Evolutionary conservation across 2,888 invertebrate genomes (phyloP), one percentile per base, ranked within the genome.

Genomic region (Ypsolopha scabrella): DNA sequence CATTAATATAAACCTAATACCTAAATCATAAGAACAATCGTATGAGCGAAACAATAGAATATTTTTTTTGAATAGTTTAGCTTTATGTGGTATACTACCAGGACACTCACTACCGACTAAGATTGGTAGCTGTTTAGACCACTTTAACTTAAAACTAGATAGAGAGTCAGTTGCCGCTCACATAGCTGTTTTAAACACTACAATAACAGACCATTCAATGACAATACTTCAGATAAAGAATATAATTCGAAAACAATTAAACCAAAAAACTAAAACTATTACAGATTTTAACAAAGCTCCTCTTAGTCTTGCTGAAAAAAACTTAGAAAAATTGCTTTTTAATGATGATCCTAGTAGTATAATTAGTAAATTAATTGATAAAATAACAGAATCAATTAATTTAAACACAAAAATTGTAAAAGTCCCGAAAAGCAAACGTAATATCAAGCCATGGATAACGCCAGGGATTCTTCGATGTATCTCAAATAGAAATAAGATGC

Each of bases 21-120:
- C 39, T 13, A 41, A 33, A 7, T 8, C 10, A 10, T 41, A 1
- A 11, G 41, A 50, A 11, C 10, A 41, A 41, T 8, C 33, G 3
- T 9, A 35, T 13, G 50, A 50, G 8, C 24, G 41, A 10, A 33
- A 10, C 9, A 50, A 50, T 35, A 41, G 41, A n/a, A 8, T 11
- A 10, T 24, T 9, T n/a, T 50, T 41, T 36, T 35, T 50, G 45
- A 50, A 51, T 11, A 49, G 48, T 35, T 9, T 49, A 6, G 36
- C 53, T 24, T 13, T 34, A 6, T 33, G 51, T 47, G 48, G 54
- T 10, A 24, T 54, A 24, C 10, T 54, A 6, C 24, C 53, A 1
- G 52, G 54, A n/a, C 52, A 54, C 13, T 13, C 9, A 0, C n/a
- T 53, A 9, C 54, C 54, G 3, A 54, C 54, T 13, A 51, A 51